These are phyloP conservation scores for Antheraea mylitta DNA, from an alignment of 1,140 invertebrate species.

Conservation along the genomic window DNA sequence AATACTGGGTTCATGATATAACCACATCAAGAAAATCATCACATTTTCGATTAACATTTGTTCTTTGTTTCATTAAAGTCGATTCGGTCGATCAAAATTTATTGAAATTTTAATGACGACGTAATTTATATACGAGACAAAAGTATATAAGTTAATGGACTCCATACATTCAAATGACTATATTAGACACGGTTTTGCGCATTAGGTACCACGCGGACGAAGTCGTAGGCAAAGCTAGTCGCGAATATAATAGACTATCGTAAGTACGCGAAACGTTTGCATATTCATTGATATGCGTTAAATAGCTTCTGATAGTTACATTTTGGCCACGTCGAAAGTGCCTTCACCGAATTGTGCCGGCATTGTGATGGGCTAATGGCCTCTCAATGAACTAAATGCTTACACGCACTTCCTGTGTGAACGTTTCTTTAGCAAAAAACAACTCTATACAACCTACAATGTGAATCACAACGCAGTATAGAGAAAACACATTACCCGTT, in stretches of 20 bases:
- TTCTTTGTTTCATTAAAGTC: too few relatives aligned
- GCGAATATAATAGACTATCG: background rate
- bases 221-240: too few relatives aligned
- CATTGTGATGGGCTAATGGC: conserved; percentile 20
- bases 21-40: too few relatives aligned
- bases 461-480: background rate
- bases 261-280: conserved; percentile 13
- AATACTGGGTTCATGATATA: too few relatives aligned
- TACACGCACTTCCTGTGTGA: conserved; percentile 63
- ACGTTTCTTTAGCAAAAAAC: conserved; percentile 37
- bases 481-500: background rate
- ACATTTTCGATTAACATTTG: too few relatives aligned
- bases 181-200: too few relatives aligned
- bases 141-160: too few relatives aligned
- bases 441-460: conserved; percentile 14
- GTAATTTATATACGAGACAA: too few relatives aligned
- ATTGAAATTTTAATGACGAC: too few relatives aligned
- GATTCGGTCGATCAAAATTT: too few relatives aligned
- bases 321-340: conserved; percentile 24
- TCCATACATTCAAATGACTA: too few relatives aligned
- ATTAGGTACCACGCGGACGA: too few relatives aligned
- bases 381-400: conserved; percentile 51
- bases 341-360: conserved; percentile 25
- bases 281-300: conserved; percentile 17
- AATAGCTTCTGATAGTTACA: conserved; percentile 22